These are phyloP conservation scores for Aythya baeri DNA, from an alignment of 2,113 vertebrate species.

Conservation along the genomic window DNA sequence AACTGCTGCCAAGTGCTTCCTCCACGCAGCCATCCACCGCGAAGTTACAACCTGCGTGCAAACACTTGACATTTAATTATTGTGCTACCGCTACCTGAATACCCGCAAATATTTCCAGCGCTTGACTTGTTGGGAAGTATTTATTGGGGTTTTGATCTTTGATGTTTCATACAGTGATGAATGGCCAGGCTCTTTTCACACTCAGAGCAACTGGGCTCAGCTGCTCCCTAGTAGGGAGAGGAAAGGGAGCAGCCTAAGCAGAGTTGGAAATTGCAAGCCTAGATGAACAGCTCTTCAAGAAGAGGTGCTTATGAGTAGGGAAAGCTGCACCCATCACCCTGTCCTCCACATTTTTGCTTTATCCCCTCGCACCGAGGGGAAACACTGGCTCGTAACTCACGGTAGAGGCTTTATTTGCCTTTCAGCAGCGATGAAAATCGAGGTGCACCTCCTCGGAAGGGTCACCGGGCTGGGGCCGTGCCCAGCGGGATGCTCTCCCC, in stretches of 20 bases:
- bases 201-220: background rate
- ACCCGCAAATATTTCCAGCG: background rate
- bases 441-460: fast-evolving
- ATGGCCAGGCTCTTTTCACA: background rate
- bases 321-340: background rate
- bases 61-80: background rate
- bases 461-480: no score
- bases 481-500: no score
- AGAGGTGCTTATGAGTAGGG: background rate
- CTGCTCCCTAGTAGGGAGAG: background rate
- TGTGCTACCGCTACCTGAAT: background rate
- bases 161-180: background rate
- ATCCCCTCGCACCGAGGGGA: background rate
- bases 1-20: background rate
- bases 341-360: background rate
- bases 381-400: background rate
- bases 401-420: background rate
- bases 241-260: background rate
- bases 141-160: background rate
- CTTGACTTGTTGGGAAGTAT: background rate
- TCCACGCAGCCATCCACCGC: background rate
- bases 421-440: background rate
- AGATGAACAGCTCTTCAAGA: background rate
- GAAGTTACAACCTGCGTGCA: background rate
- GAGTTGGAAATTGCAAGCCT: background rate